Evolutionary conservation across 2,797 vertebrate genomes (phyloP).

Genomic region (Percopsis omiscomaycus): DNA sequence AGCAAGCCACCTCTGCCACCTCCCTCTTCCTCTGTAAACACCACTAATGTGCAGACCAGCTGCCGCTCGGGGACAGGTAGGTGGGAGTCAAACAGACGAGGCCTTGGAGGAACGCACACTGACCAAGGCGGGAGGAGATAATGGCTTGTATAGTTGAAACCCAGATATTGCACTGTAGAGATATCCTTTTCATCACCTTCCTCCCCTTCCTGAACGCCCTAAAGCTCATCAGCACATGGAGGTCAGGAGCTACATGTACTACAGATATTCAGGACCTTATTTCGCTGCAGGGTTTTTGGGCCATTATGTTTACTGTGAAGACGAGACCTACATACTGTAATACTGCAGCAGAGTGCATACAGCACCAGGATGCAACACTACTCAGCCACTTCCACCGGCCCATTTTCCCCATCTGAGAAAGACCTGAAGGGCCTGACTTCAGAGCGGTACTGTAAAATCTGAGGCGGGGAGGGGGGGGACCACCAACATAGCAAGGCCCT

Average conservation of each 20-base stretch:
- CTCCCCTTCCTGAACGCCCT: background rate
- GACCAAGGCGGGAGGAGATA: slow-evolving; percentile 1
- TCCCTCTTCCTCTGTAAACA: slow-evolving; percentile 51
- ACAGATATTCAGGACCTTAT: slow-evolving; percentile 1
- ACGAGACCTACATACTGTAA: slow-evolving; percentile 14
- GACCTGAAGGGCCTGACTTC: slow-evolving; percentile 45
- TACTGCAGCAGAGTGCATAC: slow-evolving; percentile 32
- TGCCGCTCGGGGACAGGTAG: slow-evolving; percentile 58
- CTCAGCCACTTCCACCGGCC: slow-evolving; percentile 38
- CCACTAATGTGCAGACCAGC: slow-evolving; percentile 63
- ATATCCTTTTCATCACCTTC: background rate
- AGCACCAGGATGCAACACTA: slow-evolving; percentile 38
- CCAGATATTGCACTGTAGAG: background rate
- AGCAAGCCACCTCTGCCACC: slow-evolving; percentile 30
- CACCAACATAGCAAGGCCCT: slow-evolving; percentile 61
- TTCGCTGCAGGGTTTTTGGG: slow-evolving; percentile 20
- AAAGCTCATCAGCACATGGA: background rate
- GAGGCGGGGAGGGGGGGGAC: slow-evolving; percentile 44
- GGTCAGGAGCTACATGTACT: background rate
- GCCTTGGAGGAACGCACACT: slow-evolving; percentile 13
- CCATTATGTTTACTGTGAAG: slow-evolving; percentile 32
- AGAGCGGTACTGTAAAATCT: slow-evolving; percentile 53
- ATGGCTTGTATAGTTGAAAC: no score
- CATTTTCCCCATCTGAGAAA: slow-evolving; percentile 42
- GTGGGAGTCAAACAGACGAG: slow-evolving; percentile 41